Percentiles rank a stretch among this genome's conserved stretches.
Evolutionary conservation across 2,113 vertebrate species (phyloP).

Genomic region (Hemibagrus wyckioides): DNA sequence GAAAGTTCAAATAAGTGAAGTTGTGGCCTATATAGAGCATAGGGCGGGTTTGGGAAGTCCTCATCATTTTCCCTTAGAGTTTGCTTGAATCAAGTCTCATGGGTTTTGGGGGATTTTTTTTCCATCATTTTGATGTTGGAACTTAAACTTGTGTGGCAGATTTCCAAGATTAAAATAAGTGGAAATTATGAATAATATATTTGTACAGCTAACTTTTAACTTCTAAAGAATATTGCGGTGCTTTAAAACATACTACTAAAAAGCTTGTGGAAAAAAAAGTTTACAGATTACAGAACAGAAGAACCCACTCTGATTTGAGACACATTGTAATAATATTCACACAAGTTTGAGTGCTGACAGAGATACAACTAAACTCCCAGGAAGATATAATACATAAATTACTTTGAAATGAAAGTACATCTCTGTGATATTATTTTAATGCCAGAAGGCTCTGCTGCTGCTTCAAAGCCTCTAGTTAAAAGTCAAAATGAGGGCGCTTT

Average conservation of each 20-base stretch:
- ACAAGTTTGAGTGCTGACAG: slow-evolving; percentile 26
- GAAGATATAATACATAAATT: slow-evolving; percentile 60
- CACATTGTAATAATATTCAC: slow-evolving; percentile 40
- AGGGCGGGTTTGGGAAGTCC: slow-evolving; percentile 33
- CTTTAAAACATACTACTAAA: slow-evolving; percentile 53
- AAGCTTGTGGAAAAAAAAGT: slow-evolving; percentile 16
- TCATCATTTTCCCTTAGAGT: slow-evolving; percentile 41
- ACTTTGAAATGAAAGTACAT: slow-evolving; percentile 64
- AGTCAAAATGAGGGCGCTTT: slow-evolving; percentile 60
- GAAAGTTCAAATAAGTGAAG: slow-evolving; percentile 39
- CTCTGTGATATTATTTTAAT: slow-evolving; percentile 66
- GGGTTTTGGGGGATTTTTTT: slow-evolving; percentile 48
- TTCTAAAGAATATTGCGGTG: slow-evolving; percentile 62
- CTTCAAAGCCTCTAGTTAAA: slow-evolving; percentile 68
- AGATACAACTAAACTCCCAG: slow-evolving; percentile 36
- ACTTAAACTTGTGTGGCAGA: slow-evolving; percentile 51
- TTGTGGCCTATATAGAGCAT: slow-evolving; percentile 56
- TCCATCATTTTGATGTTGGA: slow-evolving; percentile 47
- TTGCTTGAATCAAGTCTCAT: slow-evolving; percentile 52
- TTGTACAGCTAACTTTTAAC: slow-evolving; percentile 47
- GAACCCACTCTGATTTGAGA: slow-evolving; percentile 41
- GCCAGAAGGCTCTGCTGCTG: slow-evolving; percentile 58
- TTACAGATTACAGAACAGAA: slow-evolving; percentile 21
- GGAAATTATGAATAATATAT: slow-evolving; percentile 59
- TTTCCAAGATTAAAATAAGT: slow-evolving; percentile 43